phyloP scores from a whole-genome alignment of 2,797 vertebrate genomes.

The Sebastes wilsoni region DNA sequence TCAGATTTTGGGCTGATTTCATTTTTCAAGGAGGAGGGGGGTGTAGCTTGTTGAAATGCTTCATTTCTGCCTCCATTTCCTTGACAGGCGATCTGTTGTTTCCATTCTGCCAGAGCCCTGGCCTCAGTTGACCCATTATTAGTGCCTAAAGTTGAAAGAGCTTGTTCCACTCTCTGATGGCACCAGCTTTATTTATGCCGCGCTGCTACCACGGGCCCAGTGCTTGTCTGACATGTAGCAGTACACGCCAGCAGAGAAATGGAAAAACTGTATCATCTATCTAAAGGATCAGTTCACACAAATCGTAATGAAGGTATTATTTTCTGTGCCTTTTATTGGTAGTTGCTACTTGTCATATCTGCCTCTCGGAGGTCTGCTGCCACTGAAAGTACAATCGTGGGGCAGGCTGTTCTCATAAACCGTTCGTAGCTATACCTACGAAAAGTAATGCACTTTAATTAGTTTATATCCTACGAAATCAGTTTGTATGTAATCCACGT shows the following conservation, averaged over 20 bases:
- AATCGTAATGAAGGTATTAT: background rate
- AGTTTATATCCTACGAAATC: no score
- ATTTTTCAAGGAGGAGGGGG: background rate
- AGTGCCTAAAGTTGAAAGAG: background rate
- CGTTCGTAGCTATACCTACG: no score
- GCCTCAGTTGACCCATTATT: constrained; percentile 14
- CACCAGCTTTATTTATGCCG: constrained; percentile 6
- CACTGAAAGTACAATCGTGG: background rate
- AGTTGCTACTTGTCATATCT: background rate
- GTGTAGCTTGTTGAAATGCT: background rate
- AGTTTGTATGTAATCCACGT: no score
- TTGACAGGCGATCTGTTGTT: constrained; percentile 10
- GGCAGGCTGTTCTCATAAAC: no score
- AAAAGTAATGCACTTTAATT: no score
- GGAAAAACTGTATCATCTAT: background rate
- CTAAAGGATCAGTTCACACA: background rate
- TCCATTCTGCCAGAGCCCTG: constrained; percentile 1
- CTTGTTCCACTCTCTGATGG: constrained; percentile 9
- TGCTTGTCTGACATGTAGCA: constrained; percentile 33
- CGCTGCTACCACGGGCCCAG: background rate
- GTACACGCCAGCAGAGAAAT: background rate
- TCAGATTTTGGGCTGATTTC: constrained; percentile 1
- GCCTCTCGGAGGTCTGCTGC: background rate
- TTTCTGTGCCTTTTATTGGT: background rate
- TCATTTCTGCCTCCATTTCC: background rate